Evolutionary conservation across 1,140 invertebrate genomes (phyloP).

Genomic region (Brachystomella parvula): DNA sequence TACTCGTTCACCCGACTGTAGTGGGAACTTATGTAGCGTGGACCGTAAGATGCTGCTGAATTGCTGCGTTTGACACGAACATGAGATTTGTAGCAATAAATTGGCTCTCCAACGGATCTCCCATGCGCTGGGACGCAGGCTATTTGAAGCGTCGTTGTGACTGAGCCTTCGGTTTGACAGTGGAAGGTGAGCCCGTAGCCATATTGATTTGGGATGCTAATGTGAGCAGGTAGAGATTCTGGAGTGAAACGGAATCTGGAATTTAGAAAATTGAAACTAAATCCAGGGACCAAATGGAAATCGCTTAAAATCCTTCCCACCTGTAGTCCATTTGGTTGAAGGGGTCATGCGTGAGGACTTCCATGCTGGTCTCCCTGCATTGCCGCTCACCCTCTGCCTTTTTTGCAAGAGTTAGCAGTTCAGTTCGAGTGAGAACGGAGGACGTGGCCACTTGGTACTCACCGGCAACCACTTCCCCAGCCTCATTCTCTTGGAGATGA

Average conservation of each 20-base stretch:
- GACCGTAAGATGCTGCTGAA: no score
- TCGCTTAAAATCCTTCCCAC: no score
- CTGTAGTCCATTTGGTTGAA: slow-evolving; percentile 31
- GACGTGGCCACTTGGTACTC: slow-evolving; percentile 34
- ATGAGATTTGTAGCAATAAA: slow-evolving; percentile 27
- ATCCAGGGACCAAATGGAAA: no score
- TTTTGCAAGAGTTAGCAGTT: slow-evolving; percentile 17
- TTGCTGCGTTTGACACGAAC: neutral
- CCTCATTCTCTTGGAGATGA: slow-evolving; percentile 8
- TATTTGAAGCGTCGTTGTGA: slow-evolving; percentile 15
- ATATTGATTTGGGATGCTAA: slow-evolving; percentile 35
- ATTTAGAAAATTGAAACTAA: no score
- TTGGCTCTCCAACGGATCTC: slow-evolving; percentile 14
- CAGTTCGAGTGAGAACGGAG: slow-evolving; percentile 24
- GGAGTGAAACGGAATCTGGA: slow-evolving; percentile 24
- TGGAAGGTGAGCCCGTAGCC: slow-evolving; percentile 31
- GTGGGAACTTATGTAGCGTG: neutral
- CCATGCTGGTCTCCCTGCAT: slow-evolving; percentile 22
- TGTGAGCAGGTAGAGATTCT: slow-evolving; percentile 22
- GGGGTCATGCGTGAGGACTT: slow-evolving; percentile 28
- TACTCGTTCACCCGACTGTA: neutral
- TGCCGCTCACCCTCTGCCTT: slow-evolving; percentile 4
- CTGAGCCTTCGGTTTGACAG: slow-evolving; percentile 15
- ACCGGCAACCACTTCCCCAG: slow-evolving; percentile 26
- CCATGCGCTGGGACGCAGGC: slow-evolving; percentile 28